These are phyloP conservation scores for Sycophila texana DNA, from an alignment of 2,888 invertebrate species.

Conservation along the genomic window DNA sequence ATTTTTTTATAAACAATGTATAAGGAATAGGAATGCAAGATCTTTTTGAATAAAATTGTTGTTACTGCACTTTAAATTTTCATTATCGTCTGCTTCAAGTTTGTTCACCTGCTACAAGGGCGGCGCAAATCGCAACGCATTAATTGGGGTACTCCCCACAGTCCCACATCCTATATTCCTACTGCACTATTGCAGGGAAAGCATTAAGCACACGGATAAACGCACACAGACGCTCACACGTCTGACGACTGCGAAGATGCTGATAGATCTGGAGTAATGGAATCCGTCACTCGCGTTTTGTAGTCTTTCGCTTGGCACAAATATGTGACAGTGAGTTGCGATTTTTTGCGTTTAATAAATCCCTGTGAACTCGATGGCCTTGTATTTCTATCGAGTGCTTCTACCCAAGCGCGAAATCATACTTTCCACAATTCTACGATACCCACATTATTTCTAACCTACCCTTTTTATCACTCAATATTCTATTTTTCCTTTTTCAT, in stretches of 20 bases:
- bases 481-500: too few relatives aligned
- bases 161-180: conserved; percentile 4
- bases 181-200: not conserved
- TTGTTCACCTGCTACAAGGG: conserved; percentile 60
- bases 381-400: not conserved
- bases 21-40: not conserved
- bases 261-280: conserved; percentile 49
- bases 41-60: not conserved
- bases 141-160: not conserved
- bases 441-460: conserved; percentile 38
- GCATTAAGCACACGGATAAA: not conserved
- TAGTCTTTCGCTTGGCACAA: conserved; percentile 64
- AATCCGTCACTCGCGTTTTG: conserved; percentile 66
- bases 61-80: too few relatives aligned
- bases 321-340: conserved; percentile 71
- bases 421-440: conserved; percentile 27
- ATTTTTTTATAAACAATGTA: too few relatives aligned
- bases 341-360: not conserved
- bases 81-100: conserved; percentile 11
- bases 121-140: conserved; percentile 54
- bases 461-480: conserved; percentile 7
- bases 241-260: conserved; percentile 7
- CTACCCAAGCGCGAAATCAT: conserved; percentile 26
- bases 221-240: conserved; percentile 5
- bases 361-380: not conserved